Percentiles rank a stretch among this genome's conserved stretches.
Evolutionary conservation across 2,888 invertebrate genomes (phyloP).

Genomic region (Clanis bilineata): DNA sequence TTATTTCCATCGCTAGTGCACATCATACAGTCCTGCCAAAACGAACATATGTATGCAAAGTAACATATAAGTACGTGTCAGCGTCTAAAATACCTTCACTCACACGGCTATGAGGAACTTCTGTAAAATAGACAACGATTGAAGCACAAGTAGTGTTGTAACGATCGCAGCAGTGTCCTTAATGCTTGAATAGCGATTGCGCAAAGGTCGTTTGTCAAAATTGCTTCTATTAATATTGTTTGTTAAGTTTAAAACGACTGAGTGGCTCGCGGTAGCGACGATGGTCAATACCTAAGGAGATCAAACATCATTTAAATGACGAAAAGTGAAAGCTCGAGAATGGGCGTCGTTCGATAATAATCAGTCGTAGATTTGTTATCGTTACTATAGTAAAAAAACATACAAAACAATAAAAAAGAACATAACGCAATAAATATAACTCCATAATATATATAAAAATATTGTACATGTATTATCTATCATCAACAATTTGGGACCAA

Average conservation of each 20-base stretch:
- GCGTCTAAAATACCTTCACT: background rate
- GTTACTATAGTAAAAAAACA: background rate
- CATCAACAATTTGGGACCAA: background rate
- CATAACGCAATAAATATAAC: background rate
- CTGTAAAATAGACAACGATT: constrained; percentile 15
- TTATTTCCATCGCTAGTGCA: background rate
- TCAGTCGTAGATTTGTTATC: constrained; percentile 35
- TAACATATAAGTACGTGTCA: constrained; percentile 1
- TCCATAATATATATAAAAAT: too few species aligned
- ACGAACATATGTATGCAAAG: background rate
- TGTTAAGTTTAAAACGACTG: constrained; percentile 41
- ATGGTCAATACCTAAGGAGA: constrained; percentile 21
- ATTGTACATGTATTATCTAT: background rate
- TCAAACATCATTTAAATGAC: constrained; percentile 37
- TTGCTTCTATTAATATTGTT: constrained; percentile 51
- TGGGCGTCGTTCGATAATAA: constrained; percentile 38
- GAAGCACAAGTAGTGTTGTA: constrained; percentile 44
- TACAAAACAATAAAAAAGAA: background rate
- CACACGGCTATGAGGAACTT: constrained; percentile 12
- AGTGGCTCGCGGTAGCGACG: constrained; percentile 27
- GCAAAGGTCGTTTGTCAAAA: constrained; percentile 67
- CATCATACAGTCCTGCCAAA: background rate
- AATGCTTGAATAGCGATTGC: constrained; percentile 65
- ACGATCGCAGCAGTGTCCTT: constrained; percentile 55
- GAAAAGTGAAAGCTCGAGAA: constrained; percentile 60